These are phyloP conservation scores for Poeciliopsis infans DNA, from an alignment of 2,797 vertebrate species.

Conservation along the genomic window DNA sequence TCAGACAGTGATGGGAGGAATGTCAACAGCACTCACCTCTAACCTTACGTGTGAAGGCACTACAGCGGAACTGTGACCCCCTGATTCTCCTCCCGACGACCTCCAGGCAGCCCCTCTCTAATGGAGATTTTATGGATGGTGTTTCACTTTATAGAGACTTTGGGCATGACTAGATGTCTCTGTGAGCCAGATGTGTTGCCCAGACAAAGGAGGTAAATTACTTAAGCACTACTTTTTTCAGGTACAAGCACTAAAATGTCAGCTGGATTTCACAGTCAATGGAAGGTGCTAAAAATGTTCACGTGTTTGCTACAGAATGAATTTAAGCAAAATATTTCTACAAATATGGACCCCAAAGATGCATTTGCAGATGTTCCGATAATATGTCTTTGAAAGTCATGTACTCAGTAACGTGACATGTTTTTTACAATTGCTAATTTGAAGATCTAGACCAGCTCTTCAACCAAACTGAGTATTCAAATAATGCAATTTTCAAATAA, in stretches of 20 bases:
- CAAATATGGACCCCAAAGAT: neutral
- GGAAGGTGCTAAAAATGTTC: conserved; percentile 1
- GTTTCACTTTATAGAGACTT: conserved; percentile 76
- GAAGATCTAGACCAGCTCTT: neutral
- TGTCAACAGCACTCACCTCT: conserved; percentile 78
- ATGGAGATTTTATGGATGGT: conserved; percentile 80
- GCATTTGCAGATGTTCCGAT: neutral
- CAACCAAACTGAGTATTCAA: neutral
- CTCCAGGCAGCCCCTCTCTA: conserved; percentile 73
- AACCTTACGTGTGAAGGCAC: conserved; percentile 72
- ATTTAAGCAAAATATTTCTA: neutral
- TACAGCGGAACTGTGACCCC: conserved; percentile 72
- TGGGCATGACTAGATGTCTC: conserved; percentile 53
- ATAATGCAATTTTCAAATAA: neutral
- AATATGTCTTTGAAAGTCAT: neutral
- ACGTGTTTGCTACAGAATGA: conserved; percentile 2
- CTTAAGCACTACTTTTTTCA: conserved; percentile 44
- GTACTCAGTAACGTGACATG: neutral
- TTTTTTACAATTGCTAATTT: conserved; percentile 4
- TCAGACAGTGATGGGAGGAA: conserved; percentile 78
- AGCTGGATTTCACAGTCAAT: conserved; percentile 34
- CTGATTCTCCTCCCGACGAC: conserved; percentile 68
- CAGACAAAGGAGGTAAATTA: conserved; percentile 66
- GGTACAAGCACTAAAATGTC: conserved; percentile 49
- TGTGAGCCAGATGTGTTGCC: conserved; percentile 75